Percentiles rank a stretch among this genome's conserved stretches.
phyloP scores from a whole-genome alignment of 2,888 invertebrate species.

The Caenorhabditis wallacei region DNA sequence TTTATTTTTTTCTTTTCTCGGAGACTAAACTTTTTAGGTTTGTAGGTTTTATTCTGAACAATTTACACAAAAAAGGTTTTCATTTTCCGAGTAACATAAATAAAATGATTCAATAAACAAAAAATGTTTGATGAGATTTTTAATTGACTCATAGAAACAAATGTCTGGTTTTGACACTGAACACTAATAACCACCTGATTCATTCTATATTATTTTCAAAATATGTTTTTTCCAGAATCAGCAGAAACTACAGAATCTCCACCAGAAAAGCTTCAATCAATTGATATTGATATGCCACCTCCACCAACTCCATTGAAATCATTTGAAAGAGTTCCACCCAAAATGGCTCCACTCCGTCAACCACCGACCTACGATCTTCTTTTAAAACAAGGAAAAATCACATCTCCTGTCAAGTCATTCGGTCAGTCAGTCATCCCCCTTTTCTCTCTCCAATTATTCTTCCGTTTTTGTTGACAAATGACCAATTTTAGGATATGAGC shows the following conservation, averaged over 20 bases:
- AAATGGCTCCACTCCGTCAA: conserved; percentile 67
- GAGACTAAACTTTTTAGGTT: conserved; percentile 9
- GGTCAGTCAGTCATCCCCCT: conserved; percentile 43
- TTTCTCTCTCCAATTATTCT: conserved; percentile 51
- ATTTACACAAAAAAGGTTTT: too few species aligned
- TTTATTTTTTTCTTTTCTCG: not conserved
- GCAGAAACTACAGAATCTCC: conserved; percentile 16
- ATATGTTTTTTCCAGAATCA: conserved; percentile 33
- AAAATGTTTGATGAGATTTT: too few species aligned
- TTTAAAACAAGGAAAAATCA: conserved; percentile 68
- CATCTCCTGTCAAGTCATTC: conserved; percentile 59
- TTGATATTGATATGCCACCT: conserved; percentile 36
- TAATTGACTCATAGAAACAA: too few species aligned
- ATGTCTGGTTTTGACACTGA: not conserved
- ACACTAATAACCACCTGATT: not conserved
- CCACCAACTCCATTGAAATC: conserved; percentile 37
- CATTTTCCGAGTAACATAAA: too few species aligned
- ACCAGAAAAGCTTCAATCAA: conserved; percentile 26
- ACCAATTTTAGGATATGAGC: conserved; percentile 56
- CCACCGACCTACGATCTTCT: conserved; percentile 72
- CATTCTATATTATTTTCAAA: too few species aligned
- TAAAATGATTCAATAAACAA: too few species aligned
- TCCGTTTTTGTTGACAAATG: conserved; percentile 62
- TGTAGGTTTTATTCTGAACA: not conserved
- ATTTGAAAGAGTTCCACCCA: conserved; percentile 50